Base-by-base conservation (phyloP, 2,888 invertebrate genomes). In the Tupiocoris notatus region DNA sequence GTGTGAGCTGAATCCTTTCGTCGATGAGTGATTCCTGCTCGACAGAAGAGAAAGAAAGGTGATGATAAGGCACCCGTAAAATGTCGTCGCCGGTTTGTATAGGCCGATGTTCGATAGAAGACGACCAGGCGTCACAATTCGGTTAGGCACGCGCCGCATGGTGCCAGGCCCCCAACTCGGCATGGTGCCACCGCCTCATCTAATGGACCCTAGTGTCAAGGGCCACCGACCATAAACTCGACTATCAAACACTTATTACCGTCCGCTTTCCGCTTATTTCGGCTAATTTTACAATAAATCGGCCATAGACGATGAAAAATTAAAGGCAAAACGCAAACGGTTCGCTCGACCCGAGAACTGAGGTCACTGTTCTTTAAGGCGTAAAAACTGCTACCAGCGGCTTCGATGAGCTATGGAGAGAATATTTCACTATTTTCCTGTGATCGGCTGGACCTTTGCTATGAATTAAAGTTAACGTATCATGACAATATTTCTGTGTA, bases 161-260 rank as follows among this genome's bases (percentile, higher is more conserved):
- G 59, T 70, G 70, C 70, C 70, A 23, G 20, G 20, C 39, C 39
- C 58, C 23, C 59, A 25, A 59, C 70, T 23, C 70, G 59, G 70
- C 70, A 59, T 58, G 74, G 74, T 64, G 74, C 74, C 74, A 21
- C n/a, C 63, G 21, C 59, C 59, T 59, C 59, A n/a, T 17, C 70
- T 75, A 67, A 75, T 67, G 56, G 75, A 39, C 59, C 75, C 66
- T 17, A 39, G 75, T 75, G 75, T 75, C 75, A 75, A 67, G 75
- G 75, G 75, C 75, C 75, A 75, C 75, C 75, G 67, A 75, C 66
- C 75, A 75, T 75, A 75, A 75, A 75, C 66, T 57, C 66, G 66
- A 66, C 75, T 75, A 75, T 75, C 75, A 67, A 75, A 75, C 61
- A 67, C 75, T 75, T 67, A 75, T 75, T 66, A 75, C 70, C 1